Evolutionary conservation across 1,140 invertebrate species (phyloP), one percentile per base, ranked within the genome.

Genomic region (Homalodisca vitripennis): DNA sequence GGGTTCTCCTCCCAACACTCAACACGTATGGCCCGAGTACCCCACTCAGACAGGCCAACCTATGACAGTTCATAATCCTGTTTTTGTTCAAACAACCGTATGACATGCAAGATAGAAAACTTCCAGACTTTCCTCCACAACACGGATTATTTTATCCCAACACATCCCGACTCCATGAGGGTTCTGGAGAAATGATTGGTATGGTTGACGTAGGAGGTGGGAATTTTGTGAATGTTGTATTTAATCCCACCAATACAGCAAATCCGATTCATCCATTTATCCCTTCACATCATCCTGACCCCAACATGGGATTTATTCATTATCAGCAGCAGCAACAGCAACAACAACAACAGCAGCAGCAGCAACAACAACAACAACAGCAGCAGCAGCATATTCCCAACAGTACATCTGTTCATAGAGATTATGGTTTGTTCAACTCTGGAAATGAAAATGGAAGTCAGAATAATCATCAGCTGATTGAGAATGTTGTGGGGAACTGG

Each of bases 401-500:
- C 3, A 22, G 24, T 14, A n/a, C 31, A 12, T 46, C 63, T 22
- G 30, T 41, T 13, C 63, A 66, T 26, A 24, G 53, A 31, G 63
- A 72, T 60, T 73, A 74, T 65, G 70, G 72, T 14, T 66, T 75
- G 27, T 63, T 71, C 74, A 60, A 78, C 75, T 2, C 55, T n/a
- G n/a, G n/a, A 68, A 64, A 71, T 72, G 24, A 74, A 60, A 60
- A 77, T 75, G 72, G 63, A 32, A 70, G 67, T 26, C 66, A 74
- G 70, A 80, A 81, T 74, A 78, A 79, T 3, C 82, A 82, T 60
- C 83, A 83, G 68, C 72, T 87, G 32, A 87, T 92, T 62, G 89
- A 92, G 71, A 91, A 92, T 79, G 80, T 92, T 20, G 85, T 92
- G 13, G 89, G 88, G n/a, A 92, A 92, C 79, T 92, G 91, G 89